Percentiles rank a stretch among this genome's conserved stretches.
Conservation (phyloP, 2,888 invertebrate genomes). For the Aporophyla lueneburgensis region DNA sequence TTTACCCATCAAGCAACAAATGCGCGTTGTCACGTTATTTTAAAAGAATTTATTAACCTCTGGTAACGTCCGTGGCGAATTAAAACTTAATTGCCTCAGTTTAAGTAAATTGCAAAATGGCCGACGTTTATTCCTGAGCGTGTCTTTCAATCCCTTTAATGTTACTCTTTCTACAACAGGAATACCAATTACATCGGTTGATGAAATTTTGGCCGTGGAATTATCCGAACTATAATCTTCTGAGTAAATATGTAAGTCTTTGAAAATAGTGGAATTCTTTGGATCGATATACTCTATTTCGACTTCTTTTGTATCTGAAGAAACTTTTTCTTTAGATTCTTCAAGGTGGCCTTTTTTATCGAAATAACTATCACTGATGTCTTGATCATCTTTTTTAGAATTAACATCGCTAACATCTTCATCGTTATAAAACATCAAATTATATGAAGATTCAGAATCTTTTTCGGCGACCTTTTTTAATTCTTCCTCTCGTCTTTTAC, state of each 20-base stretch:
- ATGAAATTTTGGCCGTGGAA: slow-evolving; percentile 1
- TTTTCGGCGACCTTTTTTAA: slow-evolving; percentile 64
- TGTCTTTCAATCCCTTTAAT: slow-evolving; percentile 35
- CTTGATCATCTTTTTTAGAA: slow-evolving; percentile 66
- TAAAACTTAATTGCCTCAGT: slow-evolving; percentile 79
- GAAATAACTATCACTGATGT: slow-evolving; percentile 67
- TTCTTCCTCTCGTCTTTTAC: slow-evolving; percentile 57
- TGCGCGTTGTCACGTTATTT: neutral
- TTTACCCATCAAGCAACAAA: neutral
- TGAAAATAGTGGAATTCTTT: slow-evolving; percentile 33
- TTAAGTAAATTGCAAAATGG: slow-evolving; percentile 78
- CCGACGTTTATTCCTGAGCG: slow-evolving; percentile 60
- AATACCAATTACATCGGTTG: slow-evolving; percentile 26
- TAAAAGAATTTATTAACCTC: slow-evolving; percentile 75
- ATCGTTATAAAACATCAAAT: slow-evolving; percentile 79
- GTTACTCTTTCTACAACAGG: slow-evolving; percentile 28
- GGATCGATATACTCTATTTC: slow-evolving; percentile 42
- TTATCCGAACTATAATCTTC: slow-evolving; percentile 28
- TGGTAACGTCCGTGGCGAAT: slow-evolving; percentile 80
- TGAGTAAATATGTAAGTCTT: slow-evolving; percentile 24
- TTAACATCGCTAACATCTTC: slow-evolving; percentile 69
- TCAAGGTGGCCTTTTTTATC: slow-evolving; percentile 58
- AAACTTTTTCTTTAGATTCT: slow-evolving; percentile 27
- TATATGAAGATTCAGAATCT: slow-evolving; percentile 75
- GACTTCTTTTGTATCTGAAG: slow-evolving; percentile 33